Evolutionary conservation across 2,113 vertebrate genomes (phyloP).

Genomic region (Coregonus clupeaformis): DNA sequence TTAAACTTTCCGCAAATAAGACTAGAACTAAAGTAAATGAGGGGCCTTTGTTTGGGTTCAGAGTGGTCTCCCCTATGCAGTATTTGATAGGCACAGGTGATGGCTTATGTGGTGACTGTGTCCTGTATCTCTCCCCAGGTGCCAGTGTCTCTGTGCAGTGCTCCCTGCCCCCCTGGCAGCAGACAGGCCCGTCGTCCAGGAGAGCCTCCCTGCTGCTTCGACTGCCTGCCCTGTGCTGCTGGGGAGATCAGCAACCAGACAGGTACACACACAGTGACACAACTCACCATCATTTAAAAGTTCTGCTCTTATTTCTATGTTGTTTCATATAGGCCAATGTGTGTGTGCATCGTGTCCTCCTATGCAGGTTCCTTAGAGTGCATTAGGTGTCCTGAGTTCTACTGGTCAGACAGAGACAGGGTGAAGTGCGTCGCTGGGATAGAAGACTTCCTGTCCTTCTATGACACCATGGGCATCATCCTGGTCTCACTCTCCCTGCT

Average conservation of each 20-base stretch:
- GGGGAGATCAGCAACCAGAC: slow-evolving; percentile 72
- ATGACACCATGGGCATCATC: slow-evolving; percentile 71
- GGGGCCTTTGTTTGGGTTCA: too few species aligned
- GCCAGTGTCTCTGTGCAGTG: slow-evolving; percentile 68
- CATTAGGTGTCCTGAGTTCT: slow-evolving; percentile 64
- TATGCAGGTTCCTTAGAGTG: slow-evolving; percentile 69
- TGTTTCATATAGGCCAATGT: too few species aligned
- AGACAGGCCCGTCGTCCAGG: slow-evolving; percentile 59
- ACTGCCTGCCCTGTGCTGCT: slow-evolving; percentile 73
- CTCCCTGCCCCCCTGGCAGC: slow-evolving; percentile 65
- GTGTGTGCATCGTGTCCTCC: background rate
- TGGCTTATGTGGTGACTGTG: background rate
- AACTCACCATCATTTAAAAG: background rate
- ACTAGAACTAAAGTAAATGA: too few species aligned
- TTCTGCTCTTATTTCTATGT: background rate
- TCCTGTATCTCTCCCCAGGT: slow-evolving; percentile 47
- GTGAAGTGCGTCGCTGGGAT: slow-evolving; percentile 62
- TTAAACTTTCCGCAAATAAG: background rate
- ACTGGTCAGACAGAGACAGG: slow-evolving; percentile 69
- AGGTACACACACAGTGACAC: slow-evolving; percentile 37
- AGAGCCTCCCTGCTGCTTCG: slow-evolving; percentile 71
- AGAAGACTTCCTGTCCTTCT: slow-evolving; percentile 73
- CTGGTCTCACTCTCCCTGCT: slow-evolving; percentile 61
- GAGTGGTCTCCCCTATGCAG: too few species aligned
- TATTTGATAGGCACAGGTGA: too few species aligned